Base-by-base conservation (phyloP, 2,797 vertebrate genomes). In the Microhierax caerulescens region DNA sequence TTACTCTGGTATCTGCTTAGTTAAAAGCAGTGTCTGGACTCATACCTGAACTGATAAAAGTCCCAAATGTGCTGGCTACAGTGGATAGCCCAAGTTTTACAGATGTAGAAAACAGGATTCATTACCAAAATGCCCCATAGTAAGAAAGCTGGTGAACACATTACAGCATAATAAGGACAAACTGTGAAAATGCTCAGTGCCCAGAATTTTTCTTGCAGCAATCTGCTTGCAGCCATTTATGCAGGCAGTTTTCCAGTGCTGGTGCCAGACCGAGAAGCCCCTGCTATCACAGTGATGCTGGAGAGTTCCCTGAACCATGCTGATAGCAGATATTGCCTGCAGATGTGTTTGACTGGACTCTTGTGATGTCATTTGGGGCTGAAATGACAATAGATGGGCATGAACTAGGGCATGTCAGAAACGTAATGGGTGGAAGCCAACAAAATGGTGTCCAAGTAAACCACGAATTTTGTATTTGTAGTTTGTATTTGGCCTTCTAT, bases 391-490 rank as follows among this genome's bases (percentile, higher is more conserved):
- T 7, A 34, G 48, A 83, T 37, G 72, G 91, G 48, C 45, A 47
- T 9, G 51, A 92, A 21, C 34, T 63, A 32, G 48, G 64, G 36
- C 81, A 89, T 15, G 68, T 85, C 68, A 88, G 53, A 77, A 81
- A 94, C 80, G 10, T 28, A 75, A 37, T 36, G 75, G 34, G 65
- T 81, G n/a, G 61, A 73, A 93, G 81, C 90, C 84, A 95, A 88
- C n/a, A 96, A 57, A 91, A 68, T 3, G 79, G 37, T 7, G 65
- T 56, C 82, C 85, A 94, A 93, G 86, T 50, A 89, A 94, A 94
- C 51, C 32, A 77, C 68, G 57, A 91, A 39, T 84, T 43, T 43
- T 14, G 5, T 48, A 65, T 88, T 54, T 96, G 86, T 39, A 39
- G 81, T 43, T 43, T 14, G 5, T 48, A 61, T 88, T 54, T 96